phyloP scores from a whole-genome alignment of 2,113 vertebrate species.

The Lates calcarifer region DNA sequence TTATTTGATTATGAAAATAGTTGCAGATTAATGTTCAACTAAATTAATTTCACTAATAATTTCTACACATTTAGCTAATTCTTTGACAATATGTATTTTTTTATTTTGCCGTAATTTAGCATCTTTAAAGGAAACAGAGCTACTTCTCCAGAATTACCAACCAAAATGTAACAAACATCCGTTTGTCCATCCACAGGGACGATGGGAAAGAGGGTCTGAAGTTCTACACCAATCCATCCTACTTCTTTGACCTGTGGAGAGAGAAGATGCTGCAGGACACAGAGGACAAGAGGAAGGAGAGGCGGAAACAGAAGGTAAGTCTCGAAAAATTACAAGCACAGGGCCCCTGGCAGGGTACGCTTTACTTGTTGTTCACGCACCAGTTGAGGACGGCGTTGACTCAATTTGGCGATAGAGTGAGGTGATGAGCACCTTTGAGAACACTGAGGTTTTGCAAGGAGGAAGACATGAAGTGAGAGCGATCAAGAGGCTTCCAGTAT shows the following conservation, averaged over 20 bases:
- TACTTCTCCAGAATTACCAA: not conserved
- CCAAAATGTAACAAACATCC: not conserved
- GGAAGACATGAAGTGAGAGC: not conserved
- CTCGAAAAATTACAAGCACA: constrained; percentile 2
- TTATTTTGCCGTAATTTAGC: not conserved
- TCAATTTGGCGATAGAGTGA: not conserved
- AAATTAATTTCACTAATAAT: too few species aligned
- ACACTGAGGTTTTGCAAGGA: constrained; percentile 2
- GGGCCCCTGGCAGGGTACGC: not conserved
- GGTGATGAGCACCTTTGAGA: not conserved
- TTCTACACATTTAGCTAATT: too few species aligned
- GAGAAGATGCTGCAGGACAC: constrained; percentile 99
- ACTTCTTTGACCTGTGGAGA: constrained; percentile 99
- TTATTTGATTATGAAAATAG: too few species aligned
- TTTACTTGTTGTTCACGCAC: not conserved
- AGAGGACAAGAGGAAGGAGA: constrained; percentile 98
- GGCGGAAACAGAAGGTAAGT: constrained; percentile 96
- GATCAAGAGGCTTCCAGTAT: constrained; percentile 16
- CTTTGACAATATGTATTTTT: not conserved
- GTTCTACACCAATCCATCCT: constrained; percentile 99
- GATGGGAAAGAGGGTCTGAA: constrained; percentile 98
- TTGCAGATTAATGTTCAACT: too few species aligned
- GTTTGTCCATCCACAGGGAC: constrained; percentile 85
- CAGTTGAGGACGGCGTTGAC: not conserved
- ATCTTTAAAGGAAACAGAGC: not conserved